Evolutionary conservation across 2,888 invertebrate genomes (phyloP), one percentile per base, ranked within the genome.

Genomic region (Tromatobia lineatoria): DNA sequence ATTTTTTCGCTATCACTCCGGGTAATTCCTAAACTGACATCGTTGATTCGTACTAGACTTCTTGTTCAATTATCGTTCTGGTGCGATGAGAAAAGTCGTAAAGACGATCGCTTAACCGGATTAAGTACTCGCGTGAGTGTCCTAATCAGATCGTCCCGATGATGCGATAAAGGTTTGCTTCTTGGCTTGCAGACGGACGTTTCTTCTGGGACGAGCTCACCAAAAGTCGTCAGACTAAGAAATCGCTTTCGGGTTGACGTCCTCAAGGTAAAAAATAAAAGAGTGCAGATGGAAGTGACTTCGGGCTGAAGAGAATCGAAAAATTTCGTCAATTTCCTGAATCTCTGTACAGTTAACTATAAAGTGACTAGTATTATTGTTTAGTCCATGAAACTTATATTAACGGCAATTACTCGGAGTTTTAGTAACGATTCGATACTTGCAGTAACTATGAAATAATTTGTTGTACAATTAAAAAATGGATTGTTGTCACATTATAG

Each of bases 21-120:
- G 34, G 38, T 38, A 42, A 64, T 42, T 64, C 7, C 64, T 20
- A 64, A 64, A 42, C 64, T 38, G 11, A 38, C 64, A 20, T 64
- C 64, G 18, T 38, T 64, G 66, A 78, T 75, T 47, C 74, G 54
- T 71, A 64, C 18, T 7, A 45, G 25, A 61, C 70, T 71, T 38
- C 10, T 57, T 15, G 82, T 73, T 85, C 85, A 85, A 85, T 85
- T 82, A 82, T 76, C 82, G 67, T 85, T 85, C 70, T 42, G 82
- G 25, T 38, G 71, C 85, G 66, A 76, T 76, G 82, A 85, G 54
- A 67, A 71, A 78, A 85, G 82, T 82, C 82, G 82, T 82, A 79
- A 79, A 76, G 79, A 82, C 82, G 47, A 84, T 85, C 85, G 64
- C 38, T 79, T 61, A 66, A 71, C 50, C 78, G 79, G 79, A 85